Evolutionary conservation across 1,140 invertebrate genomes (phyloP), one percentile per base, ranked within the genome.

Genomic region (Bombus pyrosoma): DNA sequence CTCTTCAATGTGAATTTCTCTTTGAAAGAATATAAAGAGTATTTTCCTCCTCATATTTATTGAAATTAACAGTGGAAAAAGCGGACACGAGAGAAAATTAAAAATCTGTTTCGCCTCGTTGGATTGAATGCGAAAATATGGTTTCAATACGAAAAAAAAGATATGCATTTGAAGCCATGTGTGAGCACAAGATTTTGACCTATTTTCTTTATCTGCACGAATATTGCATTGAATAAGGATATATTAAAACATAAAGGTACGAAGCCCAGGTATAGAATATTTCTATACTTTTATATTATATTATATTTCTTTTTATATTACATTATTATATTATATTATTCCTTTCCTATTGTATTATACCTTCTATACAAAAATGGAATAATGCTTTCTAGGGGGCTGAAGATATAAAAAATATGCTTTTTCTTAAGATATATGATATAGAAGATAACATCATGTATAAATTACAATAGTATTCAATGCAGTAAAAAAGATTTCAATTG

Each of bases 121-220:
- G 18, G 47, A 25, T 28, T 59, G 74, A 62, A 76, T 8, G 28
- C 25, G 25, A 37, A 59, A 59, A 59, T 15, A 28, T n/a, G 34
- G 25, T 76, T 47, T 76, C 13, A 18, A 25, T 39, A n/a, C 28
- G 37, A n/a, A 8, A 18, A n/a, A 43, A 73, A 22, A 32, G 22
- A 47, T 34, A 25, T 1, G 2, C 43, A n/a, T 41, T 79, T 66
- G 18, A 79, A 37, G 62, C n/a, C 5, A 47, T 5, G n/a, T 1
- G 77, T 47, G 37, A 79, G 62, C 47, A 41, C n/a, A 25, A 68
- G 77, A 79, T 79, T 79, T 79, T 66, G 77, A 79, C 59, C 77
- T 18, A 66, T 66, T 68, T 79, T 32, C 77, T 43, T 79, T 34
- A 41, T 43, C 22, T 25, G 12, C 39, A 41, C n/a, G 39, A 32